Base-by-base conservation (phyloP, 2,888 invertebrate species). In the Aphidius colemani region DNA sequence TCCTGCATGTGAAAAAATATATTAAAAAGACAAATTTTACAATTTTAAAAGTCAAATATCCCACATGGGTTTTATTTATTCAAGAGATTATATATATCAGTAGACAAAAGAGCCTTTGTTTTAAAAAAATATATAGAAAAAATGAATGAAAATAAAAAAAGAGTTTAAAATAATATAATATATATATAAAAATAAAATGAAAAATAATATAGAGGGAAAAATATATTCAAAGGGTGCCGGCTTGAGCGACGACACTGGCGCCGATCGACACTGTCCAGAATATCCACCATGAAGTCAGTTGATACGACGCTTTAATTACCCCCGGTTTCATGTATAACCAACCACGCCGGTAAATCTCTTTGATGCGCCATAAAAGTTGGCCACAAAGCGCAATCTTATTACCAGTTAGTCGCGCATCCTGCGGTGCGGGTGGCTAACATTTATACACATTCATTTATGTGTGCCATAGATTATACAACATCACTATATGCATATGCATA, bases 301-400 rank as follows among this genome's bases (percentile, higher is more conserved):
- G 67, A 65, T 64, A 66, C 66, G 71, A 69, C 69, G 65, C 66
- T 71, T 73, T 72, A 74, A 74, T 73, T 72, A 69, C 66, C 59
- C 60, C 30, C 59, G 57, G 57, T 58, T 30, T 62, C 66, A 67
- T 59, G 67, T 63, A 67, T 69, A 53, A 67, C 71, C 63, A 53
- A 68, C 63, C 67, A 57, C 65, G 65, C 59, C 73, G 72, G 72
- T 76, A 72, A 76, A 74, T 76, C 74, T 74, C 67, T 71, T 75
- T 73, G 71, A 75, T 73, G 74, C 68, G 68, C 69, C 69, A 70
- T 74, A 72, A 74, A 75, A 68, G 30, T 69, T 44, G 30, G 53
- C 60, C 58, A 61, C 53, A 69, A 71, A 72, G 69, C 66, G 70
- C 71, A 70, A 69, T 71, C 70, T 71, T 70, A 70, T 67, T 68